Evolutionary conservation across 35 echinoderm and acorn worm species (phyloP).

Genomic region (Ophiothrix spiculata): DNA sequence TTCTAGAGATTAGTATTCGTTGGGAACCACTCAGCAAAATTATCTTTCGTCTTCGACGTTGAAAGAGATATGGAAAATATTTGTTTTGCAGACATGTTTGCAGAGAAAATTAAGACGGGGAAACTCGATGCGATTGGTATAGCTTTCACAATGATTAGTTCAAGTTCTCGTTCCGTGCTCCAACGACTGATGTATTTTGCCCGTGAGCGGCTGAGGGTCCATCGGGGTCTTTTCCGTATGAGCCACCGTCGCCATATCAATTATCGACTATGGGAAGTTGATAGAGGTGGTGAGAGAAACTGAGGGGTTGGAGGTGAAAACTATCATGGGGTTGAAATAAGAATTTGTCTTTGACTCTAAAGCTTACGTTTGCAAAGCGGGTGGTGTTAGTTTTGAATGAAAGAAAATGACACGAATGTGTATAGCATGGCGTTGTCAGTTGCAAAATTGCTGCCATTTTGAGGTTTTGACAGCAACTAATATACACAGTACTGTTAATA

Average conservation of each 20-base stretch:
- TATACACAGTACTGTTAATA: no score
- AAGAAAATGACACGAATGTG: background rate
- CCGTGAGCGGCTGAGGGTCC: conserved; percentile 5
- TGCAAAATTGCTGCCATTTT: no score
- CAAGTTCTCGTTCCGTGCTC: background rate
- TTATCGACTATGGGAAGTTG: background rate
- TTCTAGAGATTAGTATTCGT: background rate
- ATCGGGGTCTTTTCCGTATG: background rate
- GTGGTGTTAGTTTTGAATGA: background rate
- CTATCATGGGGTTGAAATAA: conserved; percentile 2
- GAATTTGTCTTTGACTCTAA: background rate
- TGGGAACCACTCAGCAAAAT: background rate
- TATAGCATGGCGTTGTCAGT: no score
- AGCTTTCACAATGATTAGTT: conserved; percentile 3
- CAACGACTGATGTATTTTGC: background rate
- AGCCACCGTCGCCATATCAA: background rate
- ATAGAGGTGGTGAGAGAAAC: background rate
- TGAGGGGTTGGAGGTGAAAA: background rate
- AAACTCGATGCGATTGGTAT: background rate
- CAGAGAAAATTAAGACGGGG: background rate
- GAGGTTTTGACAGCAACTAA: no score
- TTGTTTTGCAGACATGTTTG: background rate
- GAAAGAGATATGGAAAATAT: conserved; percentile 6
- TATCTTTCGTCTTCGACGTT: background rate
- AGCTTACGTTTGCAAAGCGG: background rate